Evolutionary conservation across 2,113 vertebrate genomes (phyloP), one percentile per base, ranked within the genome.

Genomic region (Salvator merianae): DNA sequence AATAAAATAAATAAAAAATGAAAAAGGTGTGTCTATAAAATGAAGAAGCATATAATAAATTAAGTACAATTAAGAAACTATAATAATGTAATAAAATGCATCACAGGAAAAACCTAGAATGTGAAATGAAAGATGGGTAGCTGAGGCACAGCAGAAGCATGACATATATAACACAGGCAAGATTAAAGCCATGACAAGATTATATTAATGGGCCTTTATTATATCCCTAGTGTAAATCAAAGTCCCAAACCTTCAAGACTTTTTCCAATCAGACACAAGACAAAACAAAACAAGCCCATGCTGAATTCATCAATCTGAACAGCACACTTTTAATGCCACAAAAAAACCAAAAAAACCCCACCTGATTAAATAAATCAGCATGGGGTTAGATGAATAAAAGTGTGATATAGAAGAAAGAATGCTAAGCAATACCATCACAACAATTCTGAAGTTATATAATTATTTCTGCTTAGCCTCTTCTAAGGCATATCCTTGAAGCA

Each of bases 41-140:
- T 76, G 14, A 1, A 87, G 2, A 6, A 18, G 75, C 3, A 9
- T 89, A 68, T 6, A 87, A 87, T 26, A 83, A 34, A 30, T 73
- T 88, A 65, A 77, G 76, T 82, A 85, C 79, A 43, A 70, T 66
- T 40, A 84, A 70, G n/a, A 71, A 2, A 53, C 38, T 88, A 53
- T 34, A 3, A 77, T 36, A 68, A 20, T 47, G n/a, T 26, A 88
- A 87, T 2, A 70, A 71, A 66, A 76, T 83, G 72, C 7, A 3
- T 40, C 43, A 76, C 83, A 75, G 43, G 28, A 55, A 59, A 0
- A 2, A 82, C 8, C 13, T 47, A 1, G 70, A 66, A 87, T 82
- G 36, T 66, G 30, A 86, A 88, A 76, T 20, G 34, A 78, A 66
- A 75, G n/a, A 18, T 84, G 82, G 30, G 63, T 10, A 32, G 32